Evolutionary conservation across 2,113 vertebrate genomes (phyloP).

Genomic region (Sinocyclocheilus grahami): DNA sequence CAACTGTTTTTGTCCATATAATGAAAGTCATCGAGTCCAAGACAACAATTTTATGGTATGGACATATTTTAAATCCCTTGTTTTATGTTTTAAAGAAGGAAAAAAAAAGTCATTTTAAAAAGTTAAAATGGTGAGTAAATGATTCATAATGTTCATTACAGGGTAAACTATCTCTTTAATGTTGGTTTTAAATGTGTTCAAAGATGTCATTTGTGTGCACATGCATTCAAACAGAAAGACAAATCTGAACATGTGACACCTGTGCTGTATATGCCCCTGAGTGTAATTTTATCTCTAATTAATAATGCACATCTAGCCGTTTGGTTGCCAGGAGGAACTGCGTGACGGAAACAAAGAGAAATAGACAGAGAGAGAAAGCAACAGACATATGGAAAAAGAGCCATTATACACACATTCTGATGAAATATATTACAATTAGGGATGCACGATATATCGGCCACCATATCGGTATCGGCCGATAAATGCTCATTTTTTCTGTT

Average conservation of each 20-base stretch:
- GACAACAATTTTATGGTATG: not conserved
- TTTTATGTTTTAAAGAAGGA: not conserved
- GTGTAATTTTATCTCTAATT: constrained; percentile 42
- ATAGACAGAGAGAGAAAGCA: constrained; percentile 46
- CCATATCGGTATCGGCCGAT: too few species aligned
- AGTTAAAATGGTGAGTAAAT: not conserved
- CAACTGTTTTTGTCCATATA: too few species aligned
- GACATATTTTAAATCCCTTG: not conserved
- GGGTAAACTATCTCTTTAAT: not conserved
- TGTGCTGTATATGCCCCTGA: constrained; percentile 1
- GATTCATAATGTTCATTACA: not conserved
- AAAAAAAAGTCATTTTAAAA: not conserved
- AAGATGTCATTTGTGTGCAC: not conserved
- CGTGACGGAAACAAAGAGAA: constrained; percentile 45
- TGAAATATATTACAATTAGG: not conserved
- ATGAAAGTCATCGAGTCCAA: too few species aligned
- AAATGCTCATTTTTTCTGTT: too few species aligned
- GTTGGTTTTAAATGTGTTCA: not conserved
- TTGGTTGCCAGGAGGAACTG: constrained; percentile 70
- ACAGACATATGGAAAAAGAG: not conserved
- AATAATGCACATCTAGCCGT: constrained; percentile 67
- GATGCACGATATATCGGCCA: too few species aligned
- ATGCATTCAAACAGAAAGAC: constrained; percentile 57
- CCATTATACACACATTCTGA: not conserved
- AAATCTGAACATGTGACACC: constrained; percentile 71